Evolutionary conservation across 2,888 invertebrate genomes (phyloP), one percentile per base, ranked within the genome.

Genomic region (Diarsia rubi): DNA sequence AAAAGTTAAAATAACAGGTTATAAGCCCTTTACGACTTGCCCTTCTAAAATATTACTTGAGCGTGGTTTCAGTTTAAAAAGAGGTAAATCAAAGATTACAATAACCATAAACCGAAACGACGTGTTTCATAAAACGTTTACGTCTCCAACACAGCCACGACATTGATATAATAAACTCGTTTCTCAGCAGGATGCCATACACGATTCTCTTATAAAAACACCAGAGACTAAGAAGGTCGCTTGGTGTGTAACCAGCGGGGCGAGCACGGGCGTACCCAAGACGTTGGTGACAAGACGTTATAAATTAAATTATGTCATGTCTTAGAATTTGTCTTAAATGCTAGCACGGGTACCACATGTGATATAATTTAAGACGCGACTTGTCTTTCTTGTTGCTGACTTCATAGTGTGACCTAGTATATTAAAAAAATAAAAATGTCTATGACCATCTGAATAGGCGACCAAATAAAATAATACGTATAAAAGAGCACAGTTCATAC

Each of bases 141-240:
- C n/a, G n/a, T 14, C 19, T 42, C 11, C 60, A 42, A 42, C 42
- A 74, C 19, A 60, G 65, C 60, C 60, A 54, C 54, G 59, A 54
- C 59, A 78, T 71, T 71, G 67, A 68, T 79, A 49, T 19, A 31
- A 31, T 59, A 59, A n/a, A 31, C 57, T 59, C 27, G 19, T 2
- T 19, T 31, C 63, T 63, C 27, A 60, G 47, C 45, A 76, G 64
- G 67, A 82, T 76, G 62, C 62, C 64, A 84, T 54, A 75, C 76
- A 73, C 77, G 68, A 84, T 45, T 69, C 62, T 69, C 6, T 24
- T 69, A 70, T 68, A 74, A 79, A 81, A 82, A 82, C 52, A 76
- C 82, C 85, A 81, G 84, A 84, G 67, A 62, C 59, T 24, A 60
- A 49, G 73, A 84, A 84, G 85, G 82, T 74, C 83, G 44, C 37